Evolutionary conservation across 2,888 invertebrate species (phyloP), one percentile per base, ranked within the genome.

Genomic region (Odontocerum albicorne): DNA sequence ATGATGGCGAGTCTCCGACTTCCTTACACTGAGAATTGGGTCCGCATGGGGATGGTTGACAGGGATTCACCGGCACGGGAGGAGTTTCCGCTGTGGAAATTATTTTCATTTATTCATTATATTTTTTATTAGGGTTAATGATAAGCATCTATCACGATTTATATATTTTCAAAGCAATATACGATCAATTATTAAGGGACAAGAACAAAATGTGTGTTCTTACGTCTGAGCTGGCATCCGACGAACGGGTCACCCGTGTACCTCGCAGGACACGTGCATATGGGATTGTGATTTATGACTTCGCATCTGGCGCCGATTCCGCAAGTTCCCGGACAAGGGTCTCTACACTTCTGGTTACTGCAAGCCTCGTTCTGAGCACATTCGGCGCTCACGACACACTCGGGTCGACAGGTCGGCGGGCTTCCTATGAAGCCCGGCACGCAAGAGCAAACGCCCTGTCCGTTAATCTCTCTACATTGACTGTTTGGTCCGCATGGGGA

Each of bases 321-420:
- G 66, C 92, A 92, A n/a, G 88, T 83, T 64, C 89, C 90, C 50
- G 82, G 83, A 66, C 92, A 92, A n/a, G 92, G 91, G 68, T 91
- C 84, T 21, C 83, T 75, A 67, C 92, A 92, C 72, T 88, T 88
- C 67, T 86, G 86, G 66, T 90, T 90, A 49, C 82, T 83, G 65
- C 90, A 91, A 3, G 90, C 86, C 72, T 87, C 81, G 62, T 81
- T 85, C 39, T 85, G 82, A 3, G 83, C 70, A 69, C 92, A 92
- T 68, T 91, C 90, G 0, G 87, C 81, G 67, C 86, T 89, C 3
- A 85, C 79, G 32, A 83, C 78, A 67, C 90, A 90, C 71, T 90
- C 89, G 12, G 90, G 89, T 64, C 89, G 77, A 66, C 90, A 91
- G 7, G 84, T 81, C 1, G 90, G 90, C 33, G 92, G 90, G 62